Conservation (phyloP, 2,888 invertebrate species). For the Phyto melanocephala region DNA sequence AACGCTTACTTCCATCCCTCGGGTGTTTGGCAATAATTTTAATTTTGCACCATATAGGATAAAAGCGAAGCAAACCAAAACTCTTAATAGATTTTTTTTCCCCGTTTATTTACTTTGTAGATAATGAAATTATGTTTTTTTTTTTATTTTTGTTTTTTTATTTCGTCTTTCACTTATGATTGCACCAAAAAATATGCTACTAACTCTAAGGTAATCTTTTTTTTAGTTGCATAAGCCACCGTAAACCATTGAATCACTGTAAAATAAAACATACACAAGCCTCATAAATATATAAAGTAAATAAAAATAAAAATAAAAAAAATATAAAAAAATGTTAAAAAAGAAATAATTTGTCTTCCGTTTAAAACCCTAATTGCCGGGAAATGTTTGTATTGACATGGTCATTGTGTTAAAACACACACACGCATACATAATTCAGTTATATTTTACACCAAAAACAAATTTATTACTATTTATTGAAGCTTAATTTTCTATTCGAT, state of each 20-base stretch:
- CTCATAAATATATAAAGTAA: constrained; percentile 21
- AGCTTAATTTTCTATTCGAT: too few species aligned
- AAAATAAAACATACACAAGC: not conserved
- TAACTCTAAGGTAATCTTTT: constrained; percentile 58
- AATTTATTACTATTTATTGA: not conserved
- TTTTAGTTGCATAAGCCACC: constrained; percentile 55
- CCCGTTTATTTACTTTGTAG: too few species aligned
- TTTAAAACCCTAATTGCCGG: not conserved
- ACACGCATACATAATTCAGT: not conserved
- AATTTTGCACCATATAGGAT: not conserved
- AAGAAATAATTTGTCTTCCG: constrained; percentile 11
- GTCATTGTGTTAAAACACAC: not conserved
- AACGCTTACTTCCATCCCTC: constrained; percentile 33
- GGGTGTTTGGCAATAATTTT: constrained; percentile 23
- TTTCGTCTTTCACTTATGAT: constrained; percentile 39
- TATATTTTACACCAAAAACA: constrained; percentile 12
- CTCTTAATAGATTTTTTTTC: too few species aligned
- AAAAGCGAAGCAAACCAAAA: not conserved
- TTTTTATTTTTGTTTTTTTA: too few species aligned
- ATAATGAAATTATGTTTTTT: too few species aligned
- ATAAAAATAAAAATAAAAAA: constrained; percentile 26
- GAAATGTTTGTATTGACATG: constrained; percentile 6
- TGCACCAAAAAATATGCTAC: constrained; percentile 57
- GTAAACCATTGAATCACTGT: constrained; percentile 21
- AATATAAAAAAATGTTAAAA: too few species aligned